Base-by-base conservation (phyloP, 37 sponge, comb jelly and placozoan species). In the Eunapius fragilis region DNA sequence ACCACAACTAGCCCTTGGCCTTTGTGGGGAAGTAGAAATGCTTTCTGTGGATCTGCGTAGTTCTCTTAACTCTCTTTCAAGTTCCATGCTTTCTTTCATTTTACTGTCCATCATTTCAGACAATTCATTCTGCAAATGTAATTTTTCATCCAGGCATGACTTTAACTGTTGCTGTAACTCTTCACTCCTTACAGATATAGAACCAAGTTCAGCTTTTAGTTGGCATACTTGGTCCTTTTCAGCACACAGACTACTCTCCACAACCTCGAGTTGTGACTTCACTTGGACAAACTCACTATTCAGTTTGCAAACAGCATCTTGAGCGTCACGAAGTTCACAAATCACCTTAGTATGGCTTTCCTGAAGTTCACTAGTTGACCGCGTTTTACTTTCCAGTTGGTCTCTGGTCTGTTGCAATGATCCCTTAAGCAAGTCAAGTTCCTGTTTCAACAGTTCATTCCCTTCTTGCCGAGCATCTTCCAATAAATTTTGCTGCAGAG, bases 1-100 rank as follows among this genome's bases (percentile, higher is more conserved):
- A 50, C 48, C 38, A 58, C 19, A 58, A 19, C 58, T 58, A 13
- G 58, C 11, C 34, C 24, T 49, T 32, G 68, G 31, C 7, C 49
- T 31, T 41, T 72, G 22, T 3, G 74, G 25, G 19, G 33, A 35
- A 34, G 74, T 85, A 5, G n/a, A 48, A 25, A 70, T 69, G 5
- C 32, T 19, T 25, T 58, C 33, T 48, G 37, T n/a, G n/a, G 86
- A 67, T 25, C 84, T 79, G 58, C 31, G 47, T 19, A 78, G 37
- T 25, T 85, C 85, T 36, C 74, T 80, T 49, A 85, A 30, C 31
- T 90, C 90, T 31, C 90, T 58, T 37, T 90, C 90, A 30, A 70
- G n/a, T 35, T 90, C 90, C 90, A 90, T 90, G 70, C 27, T 31
- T 71, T 81, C 68, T 34, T 80, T 85, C 48, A 82, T 32, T 31